phyloP scores from a whole-genome alignment of 1,140 invertebrate species.

The Drosophila hydei region DNA sequence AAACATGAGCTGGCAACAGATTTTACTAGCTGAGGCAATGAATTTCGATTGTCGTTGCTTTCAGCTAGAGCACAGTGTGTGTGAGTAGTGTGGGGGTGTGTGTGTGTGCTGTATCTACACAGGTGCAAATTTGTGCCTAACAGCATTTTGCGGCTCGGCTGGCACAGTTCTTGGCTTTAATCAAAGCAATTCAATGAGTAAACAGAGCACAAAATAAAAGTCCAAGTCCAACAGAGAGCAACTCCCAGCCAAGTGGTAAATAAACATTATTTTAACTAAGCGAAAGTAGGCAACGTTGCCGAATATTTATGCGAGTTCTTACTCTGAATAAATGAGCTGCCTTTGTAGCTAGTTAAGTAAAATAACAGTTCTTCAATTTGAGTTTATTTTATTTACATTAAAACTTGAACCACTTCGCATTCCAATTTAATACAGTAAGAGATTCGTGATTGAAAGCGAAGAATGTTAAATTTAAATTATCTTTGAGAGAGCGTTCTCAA shows the following conservation, averaged over 20 bases:
- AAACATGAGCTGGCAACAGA: conserved; percentile 74
- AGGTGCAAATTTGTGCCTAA: conserved; percentile 44
- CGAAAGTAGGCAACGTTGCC: background rate
- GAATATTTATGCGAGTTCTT: background rate
- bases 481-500: too few species aligned
- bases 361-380: background rate
- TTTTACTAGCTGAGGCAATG: conserved; percentile 61
- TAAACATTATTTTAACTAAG: conserved; percentile 9
- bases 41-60: conserved; percentile 57
- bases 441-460: too few species aligned
- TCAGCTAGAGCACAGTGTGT: background rate
- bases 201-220: conserved; percentile 21
- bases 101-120: conserved; percentile 4
- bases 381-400: background rate
- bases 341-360: background rate
- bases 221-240: background rate
- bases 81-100: conserved; percentile 26
- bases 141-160: conserved; percentile 30
- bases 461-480: too few species aligned
- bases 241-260: conserved; percentile 10
- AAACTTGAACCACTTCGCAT: too few species aligned
- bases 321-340: background rate
- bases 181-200: conserved; percentile 55
- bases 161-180: conserved; percentile 48
- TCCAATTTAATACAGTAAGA: too few species aligned